Conservation (phyloP, 2,113 vertebrate species). For the Seriola rivoliana region DNA sequence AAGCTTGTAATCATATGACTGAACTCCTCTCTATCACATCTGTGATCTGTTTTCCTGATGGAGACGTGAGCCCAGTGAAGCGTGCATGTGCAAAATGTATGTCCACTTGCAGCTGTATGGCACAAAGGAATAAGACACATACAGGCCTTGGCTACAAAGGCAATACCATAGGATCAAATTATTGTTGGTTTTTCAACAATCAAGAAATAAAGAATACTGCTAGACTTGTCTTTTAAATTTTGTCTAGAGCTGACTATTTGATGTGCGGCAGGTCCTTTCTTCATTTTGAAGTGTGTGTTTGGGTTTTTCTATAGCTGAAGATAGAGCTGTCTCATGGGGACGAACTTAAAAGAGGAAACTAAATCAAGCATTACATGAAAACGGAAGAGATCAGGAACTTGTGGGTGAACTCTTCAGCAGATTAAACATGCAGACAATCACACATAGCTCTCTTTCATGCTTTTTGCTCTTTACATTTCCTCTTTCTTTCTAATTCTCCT, state of each 20-base stretch:
- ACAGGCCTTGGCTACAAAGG: background rate
- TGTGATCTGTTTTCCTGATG: background rate
- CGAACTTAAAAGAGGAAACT: background rate
- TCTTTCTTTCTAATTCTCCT: background rate
- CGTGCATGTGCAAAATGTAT: background rate
- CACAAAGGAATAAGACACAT: background rate
- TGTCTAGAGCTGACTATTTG: background rate
- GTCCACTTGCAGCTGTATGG: background rate
- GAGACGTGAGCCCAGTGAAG: background rate
- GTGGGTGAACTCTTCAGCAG: background rate
- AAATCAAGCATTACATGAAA: conserved; percentile 8
- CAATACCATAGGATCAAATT: background rate
- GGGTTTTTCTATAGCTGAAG: background rate
- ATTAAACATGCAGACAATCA: conserved; percentile 4
- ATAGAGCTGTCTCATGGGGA: background rate
- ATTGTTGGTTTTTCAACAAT: background rate
- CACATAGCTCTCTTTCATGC: background rate
- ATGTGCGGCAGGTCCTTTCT: background rate
- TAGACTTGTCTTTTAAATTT: background rate
- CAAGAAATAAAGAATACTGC: background rate
- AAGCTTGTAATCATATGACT: background rate
- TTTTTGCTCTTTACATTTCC: background rate
- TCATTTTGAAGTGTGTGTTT: background rate
- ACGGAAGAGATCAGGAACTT: background rate
- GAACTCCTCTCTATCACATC: background rate